Conservation (phyloP, 2,888 invertebrate species). For the Brachypalpus laphriformis region DNA sequence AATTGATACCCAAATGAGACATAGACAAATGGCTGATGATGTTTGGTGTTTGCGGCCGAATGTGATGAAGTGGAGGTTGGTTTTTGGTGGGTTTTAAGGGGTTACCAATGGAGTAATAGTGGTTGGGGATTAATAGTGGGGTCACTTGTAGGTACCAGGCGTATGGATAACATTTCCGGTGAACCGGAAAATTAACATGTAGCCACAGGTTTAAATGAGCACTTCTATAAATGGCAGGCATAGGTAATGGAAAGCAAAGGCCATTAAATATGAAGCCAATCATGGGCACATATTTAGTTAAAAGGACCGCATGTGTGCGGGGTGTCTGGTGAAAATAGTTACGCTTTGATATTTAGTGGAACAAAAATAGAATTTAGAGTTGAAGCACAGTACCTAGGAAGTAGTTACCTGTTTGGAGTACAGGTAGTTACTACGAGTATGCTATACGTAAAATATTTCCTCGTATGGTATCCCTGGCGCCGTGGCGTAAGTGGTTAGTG, state of each 20-base stretch:
- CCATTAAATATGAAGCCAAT: too few species aligned
- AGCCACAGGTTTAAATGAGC: background rate
- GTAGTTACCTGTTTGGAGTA: too few species aligned
- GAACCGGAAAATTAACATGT: background rate
- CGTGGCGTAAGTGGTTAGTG: too few species aligned
- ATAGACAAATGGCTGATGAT: background rate
- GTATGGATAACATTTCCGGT: background rate
- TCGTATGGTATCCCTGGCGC: too few species aligned
- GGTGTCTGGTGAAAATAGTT: too few species aligned
- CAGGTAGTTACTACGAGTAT: too few species aligned
- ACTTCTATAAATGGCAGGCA: background rate
- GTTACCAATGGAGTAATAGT: background rate
- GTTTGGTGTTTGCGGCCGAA: background rate
- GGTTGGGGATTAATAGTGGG: background rate
- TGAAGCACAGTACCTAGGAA: too few species aligned
- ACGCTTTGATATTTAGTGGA: too few species aligned
- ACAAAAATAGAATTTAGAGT: background rate
- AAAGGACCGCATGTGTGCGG: too few species aligned
- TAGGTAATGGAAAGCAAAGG: too few species aligned
- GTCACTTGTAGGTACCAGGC: background rate
- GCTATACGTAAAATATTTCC: too few species aligned
- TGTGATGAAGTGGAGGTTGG: background rate
- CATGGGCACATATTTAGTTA: too few species aligned
- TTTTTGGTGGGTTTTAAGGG: background rate
- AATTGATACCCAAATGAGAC: constrained; percentile 9